Conservation (phyloP, 2,113 vertebrate species). For the Brachyistius frenatus region DNA sequence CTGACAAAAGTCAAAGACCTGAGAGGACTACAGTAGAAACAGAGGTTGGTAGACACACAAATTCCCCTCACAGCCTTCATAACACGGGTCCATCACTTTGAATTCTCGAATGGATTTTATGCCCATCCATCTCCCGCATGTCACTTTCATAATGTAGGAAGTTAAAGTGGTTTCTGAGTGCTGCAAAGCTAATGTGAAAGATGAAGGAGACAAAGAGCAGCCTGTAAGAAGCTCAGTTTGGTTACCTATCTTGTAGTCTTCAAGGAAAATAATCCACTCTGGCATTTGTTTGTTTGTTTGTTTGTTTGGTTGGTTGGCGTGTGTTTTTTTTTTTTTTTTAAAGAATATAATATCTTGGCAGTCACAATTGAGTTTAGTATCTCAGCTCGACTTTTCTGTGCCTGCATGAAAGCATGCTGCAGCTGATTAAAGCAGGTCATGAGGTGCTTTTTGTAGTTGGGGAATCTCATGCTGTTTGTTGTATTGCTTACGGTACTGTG, state of each 20-base stretch:
- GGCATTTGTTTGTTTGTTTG: not conserved
- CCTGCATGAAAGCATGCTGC: slow-evolving; percentile 7
- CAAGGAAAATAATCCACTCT: not conserved
- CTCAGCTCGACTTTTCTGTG: not conserved
- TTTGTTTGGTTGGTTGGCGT: not conserved
- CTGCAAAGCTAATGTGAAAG: slow-evolving; percentile 29
- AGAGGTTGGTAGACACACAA: slow-evolving; percentile 74
- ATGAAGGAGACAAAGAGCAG: slow-evolving; percentile 49
- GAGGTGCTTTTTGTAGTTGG: not conserved
- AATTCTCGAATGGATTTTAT: not conserved
- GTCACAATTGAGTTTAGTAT: not conserved
- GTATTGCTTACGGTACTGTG: not conserved
- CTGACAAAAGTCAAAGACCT: slow-evolving; percentile 27
- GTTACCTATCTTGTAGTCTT: not conserved
- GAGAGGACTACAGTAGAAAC: slow-evolving; percentile 32
- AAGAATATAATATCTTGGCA: not conserved
- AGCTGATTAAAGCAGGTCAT: too few species aligned
- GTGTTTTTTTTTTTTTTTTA: not conserved
- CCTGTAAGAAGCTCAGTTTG: slow-evolving; percentile 62
- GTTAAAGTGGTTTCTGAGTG: slow-evolving; percentile 24
- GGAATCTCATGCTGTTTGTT: too few species aligned
- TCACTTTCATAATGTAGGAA: slow-evolving; percentile 51
- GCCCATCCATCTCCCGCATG: not conserved
- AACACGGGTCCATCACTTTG: not conserved
- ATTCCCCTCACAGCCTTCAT: not conserved